These are phyloP conservation scores for Acronicta leporina DNA, from an alignment of 2,888 invertebrate species.

Conservation along the genomic window DNA sequence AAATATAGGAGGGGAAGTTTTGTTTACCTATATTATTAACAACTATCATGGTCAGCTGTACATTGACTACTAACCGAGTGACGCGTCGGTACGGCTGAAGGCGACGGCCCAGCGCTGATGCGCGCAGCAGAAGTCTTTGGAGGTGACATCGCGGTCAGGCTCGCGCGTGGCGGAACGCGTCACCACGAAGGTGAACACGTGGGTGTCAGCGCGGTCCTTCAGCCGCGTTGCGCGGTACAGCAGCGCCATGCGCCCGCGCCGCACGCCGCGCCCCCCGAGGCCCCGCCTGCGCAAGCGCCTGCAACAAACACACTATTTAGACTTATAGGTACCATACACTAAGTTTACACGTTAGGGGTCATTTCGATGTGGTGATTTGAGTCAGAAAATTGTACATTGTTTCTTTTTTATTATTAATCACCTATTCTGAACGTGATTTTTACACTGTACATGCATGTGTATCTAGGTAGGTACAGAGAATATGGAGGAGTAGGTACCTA, in stretches of 20 bases:
- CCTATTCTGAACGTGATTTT: too few relatives aligned
- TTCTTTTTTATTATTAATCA: too few relatives aligned
- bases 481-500: too few relatives aligned
- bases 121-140: constrained; percentile 94
- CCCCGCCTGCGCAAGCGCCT: constrained; percentile 79
- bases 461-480: too few relatives aligned
- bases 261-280: constrained; percentile 82
- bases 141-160: constrained; percentile 93
- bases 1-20: too few relatives aligned
- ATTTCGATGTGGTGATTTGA: too few relatives aligned
- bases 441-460: too few relatives aligned
- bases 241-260: constrained; percentile 92
- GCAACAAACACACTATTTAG: constrained; percentile 39
- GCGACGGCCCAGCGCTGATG: constrained; percentile 95
- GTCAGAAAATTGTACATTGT: too few relatives aligned
- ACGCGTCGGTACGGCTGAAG: constrained; percentile 93
- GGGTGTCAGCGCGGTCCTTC: constrained; percentile 94
- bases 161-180: constrained; percentile 94
- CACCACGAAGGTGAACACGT: constrained; percentile 95
- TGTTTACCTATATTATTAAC: too few relatives aligned
- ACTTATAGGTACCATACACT: constrained; percentile 11
- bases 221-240: constrained; percentile 95
- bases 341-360: too few relatives aligned
- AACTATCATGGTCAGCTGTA: not conserved
- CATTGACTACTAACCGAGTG: constrained; percentile 79